These are phyloP conservation scores for Diorhabda sublineata DNA, from an alignment of 1,140 invertebrate species.

Conservation along the genomic window DNA sequence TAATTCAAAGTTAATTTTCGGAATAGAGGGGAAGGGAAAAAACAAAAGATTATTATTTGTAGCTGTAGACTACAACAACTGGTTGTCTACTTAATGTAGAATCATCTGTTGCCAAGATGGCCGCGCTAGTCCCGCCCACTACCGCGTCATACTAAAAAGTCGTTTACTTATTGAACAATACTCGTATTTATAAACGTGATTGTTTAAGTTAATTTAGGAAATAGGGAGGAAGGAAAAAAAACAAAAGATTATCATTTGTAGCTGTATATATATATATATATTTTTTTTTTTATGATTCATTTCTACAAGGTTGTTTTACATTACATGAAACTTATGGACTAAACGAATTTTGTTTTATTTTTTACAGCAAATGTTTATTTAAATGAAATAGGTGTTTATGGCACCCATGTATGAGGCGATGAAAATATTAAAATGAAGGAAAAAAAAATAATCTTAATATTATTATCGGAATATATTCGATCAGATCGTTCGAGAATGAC, in stretches of 20 bases:
- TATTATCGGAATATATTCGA: slow-evolving; percentile 23
- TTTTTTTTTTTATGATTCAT: slow-evolving; percentile 25
- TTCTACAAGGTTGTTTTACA: slow-evolving; percentile 21
- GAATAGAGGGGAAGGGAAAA: background rate
- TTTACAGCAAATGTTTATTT: slow-evolving; percentile 7
- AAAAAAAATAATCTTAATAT: slow-evolving; percentile 20
- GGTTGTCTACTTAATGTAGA: no score
- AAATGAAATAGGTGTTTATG: slow-evolving; percentile 23
- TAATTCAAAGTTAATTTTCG: no score
- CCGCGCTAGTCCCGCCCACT: no score
- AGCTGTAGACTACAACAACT: background rate
- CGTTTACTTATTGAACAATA: no score
- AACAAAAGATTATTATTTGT: slow-evolving; percentile 1
- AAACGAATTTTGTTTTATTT: slow-evolving; percentile 14
- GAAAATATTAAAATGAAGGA: slow-evolving; percentile 21
- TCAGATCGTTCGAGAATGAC: slow-evolving; percentile 33
- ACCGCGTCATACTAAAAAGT: no score
- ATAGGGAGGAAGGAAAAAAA: background rate
- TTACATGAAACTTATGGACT: slow-evolving; percentile 15
- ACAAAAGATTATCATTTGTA: background rate
- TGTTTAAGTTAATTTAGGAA: no score
- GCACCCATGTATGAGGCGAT: slow-evolving; percentile 20
- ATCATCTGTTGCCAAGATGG: no score
- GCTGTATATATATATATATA: background rate
- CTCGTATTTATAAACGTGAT: no score